These are phyloP conservation scores for Drosophila bocqueti DNA, from an alignment of 1,140 invertebrate genomes.

Conservation along the genomic window DNA sequence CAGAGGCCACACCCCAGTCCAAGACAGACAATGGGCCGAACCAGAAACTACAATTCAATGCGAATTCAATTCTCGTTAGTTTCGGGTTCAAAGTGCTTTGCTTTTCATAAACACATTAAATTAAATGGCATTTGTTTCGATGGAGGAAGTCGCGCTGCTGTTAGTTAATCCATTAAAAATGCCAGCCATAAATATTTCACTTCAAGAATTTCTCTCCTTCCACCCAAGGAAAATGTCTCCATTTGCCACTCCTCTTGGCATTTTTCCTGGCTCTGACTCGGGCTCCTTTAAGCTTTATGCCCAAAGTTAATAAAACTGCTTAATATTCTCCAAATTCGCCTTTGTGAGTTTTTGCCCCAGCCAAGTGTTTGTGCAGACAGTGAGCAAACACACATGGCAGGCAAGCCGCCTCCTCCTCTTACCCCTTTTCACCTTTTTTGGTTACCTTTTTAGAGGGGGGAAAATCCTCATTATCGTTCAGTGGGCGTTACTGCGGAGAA, in stretches of 20 bases:
- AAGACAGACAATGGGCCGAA: conserved; percentile 59
- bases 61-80: conserved; percentile 30
- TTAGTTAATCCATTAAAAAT: conserved; percentile 64
- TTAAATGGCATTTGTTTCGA: conserved; percentile 78
- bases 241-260: background rate
- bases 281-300: conserved; percentile 39
- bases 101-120: conserved; percentile 84
- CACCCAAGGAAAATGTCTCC: conserved; percentile 6
- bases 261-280: background rate
- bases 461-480: conserved; percentile 66
- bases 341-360: conserved; percentile 24
- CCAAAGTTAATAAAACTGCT: conserved; percentile 49
- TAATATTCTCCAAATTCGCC: conserved; percentile 47
- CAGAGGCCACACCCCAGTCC: conserved; percentile 48
- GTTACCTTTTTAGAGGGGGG: conserved; percentile 19
- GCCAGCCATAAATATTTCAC: conserved; percentile 52
- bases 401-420: background rate
- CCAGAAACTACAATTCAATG: conserved; percentile 59
- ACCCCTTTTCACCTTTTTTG: conserved; percentile 6
- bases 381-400: conserved; percentile 59
- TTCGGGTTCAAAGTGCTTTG: conserved; percentile 46
- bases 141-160: conserved; percentile 45
- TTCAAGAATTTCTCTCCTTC: conserved; percentile 10
- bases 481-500: conserved; percentile 30
- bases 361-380: conserved; percentile 69